Percentiles rank a stretch among this genome's conserved stretches.
Conservation (phyloP, 2,888 invertebrate species). For the Aphodius sticticus region DNA sequence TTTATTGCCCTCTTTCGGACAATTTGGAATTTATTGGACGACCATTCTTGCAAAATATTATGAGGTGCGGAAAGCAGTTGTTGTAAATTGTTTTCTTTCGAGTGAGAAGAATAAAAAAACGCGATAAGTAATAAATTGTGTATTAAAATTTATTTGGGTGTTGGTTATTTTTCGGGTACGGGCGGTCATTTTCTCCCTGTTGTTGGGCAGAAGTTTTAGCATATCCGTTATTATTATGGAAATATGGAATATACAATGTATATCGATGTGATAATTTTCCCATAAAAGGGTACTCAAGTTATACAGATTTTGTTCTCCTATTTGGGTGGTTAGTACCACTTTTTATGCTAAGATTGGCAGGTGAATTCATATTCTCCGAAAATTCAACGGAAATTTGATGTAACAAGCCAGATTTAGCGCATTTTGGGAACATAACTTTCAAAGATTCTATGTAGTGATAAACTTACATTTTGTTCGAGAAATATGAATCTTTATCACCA, state of each 20-base stretch:
- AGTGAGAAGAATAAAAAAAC: not conserved
- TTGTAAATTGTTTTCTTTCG: not conserved
- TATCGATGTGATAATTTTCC: not conserved
- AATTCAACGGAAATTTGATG: too few relatives aligned
- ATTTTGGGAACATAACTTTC: too few relatives aligned
- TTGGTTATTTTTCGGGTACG: not conserved
- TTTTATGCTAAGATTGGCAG: too few relatives aligned
- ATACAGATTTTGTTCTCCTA: too few relatives aligned
- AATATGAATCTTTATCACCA: too few relatives aligned
- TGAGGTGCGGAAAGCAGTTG: not conserved
- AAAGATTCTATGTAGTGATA: too few relatives aligned
- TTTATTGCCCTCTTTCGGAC: slow-evolving; percentile 4
- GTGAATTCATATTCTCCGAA: too few relatives aligned
- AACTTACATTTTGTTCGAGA: too few relatives aligned
- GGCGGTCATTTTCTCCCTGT: not conserved
- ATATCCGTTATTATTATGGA: not conserved
- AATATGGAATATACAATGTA: not conserved
- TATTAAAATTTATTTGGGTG: not conserved
- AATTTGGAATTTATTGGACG: not conserved
- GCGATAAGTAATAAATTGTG: not conserved
- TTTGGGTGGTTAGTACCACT: too few relatives aligned
- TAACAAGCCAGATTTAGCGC: too few relatives aligned
- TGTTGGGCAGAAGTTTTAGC: not conserved
- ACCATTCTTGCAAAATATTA: not conserved
- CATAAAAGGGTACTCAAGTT: not conserved